These are phyloP conservation scores for Monopterus albus DNA, from an alignment of 2,113 vertebrate genomes.

Conservation along the genomic window DNA sequence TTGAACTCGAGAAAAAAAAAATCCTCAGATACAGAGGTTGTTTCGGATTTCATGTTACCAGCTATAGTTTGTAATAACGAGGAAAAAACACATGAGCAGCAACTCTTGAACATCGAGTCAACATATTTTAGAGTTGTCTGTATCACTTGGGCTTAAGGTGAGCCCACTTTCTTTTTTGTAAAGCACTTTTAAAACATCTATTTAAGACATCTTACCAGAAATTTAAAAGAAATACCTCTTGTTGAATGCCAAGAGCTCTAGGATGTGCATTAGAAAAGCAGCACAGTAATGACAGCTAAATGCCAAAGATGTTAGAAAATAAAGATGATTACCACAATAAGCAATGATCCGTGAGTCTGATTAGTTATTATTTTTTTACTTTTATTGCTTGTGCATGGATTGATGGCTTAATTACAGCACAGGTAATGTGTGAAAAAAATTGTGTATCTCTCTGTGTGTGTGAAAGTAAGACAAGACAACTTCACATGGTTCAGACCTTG, in stretches of 20 bases:
- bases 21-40: background rate
- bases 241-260: conserved; percentile 12
- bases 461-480: too few species aligned
- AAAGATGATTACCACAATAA: conserved; percentile 42
- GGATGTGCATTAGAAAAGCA: conserved; percentile 7
- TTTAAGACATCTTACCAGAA: background rate
- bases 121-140: background rate
- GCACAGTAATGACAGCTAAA: conserved; percentile 39
- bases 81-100: too few species aligned
- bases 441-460: background rate
- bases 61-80: background rate
- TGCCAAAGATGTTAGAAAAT: conserved; percentile 40
- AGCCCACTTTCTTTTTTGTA: background rate
- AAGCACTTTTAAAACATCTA: background rate
- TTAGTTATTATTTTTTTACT: conserved; percentile 30
- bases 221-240: conserved; percentile 8
- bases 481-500: too few species aligned
- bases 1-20: background rate
- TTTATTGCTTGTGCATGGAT: conserved; percentile 25
- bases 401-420: conserved; percentile 34
- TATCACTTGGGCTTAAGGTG: background rate
- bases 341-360: conserved; percentile 44
- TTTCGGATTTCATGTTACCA: background rate
- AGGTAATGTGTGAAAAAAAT: conserved; percentile 24
- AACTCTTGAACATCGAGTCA: too few species aligned